A percentile compares a stretch with the other conserved stretches of the same genome.
These are phyloP conservation scores for Sebastes ruberrimus DNA, from an alignment of 2,797 vertebrate species.

Conservation along the genomic window DNA sequence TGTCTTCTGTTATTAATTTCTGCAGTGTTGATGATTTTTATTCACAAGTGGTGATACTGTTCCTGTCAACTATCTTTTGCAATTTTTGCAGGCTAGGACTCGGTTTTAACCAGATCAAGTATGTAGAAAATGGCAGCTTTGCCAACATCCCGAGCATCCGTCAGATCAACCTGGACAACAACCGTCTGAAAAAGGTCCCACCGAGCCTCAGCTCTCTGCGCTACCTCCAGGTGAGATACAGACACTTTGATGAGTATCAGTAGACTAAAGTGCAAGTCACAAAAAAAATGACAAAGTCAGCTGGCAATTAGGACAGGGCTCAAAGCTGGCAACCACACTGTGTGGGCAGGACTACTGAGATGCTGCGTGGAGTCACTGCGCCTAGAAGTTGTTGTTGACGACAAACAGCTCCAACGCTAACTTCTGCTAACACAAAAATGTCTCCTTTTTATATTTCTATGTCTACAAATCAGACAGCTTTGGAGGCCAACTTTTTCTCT, in stretches of 20 bases:
- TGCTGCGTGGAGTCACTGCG: neutral
- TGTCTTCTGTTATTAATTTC: neutral
- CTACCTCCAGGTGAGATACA: conserved; percentile 89
- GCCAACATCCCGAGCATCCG: conserved; percentile 87
- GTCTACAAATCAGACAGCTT: neutral
- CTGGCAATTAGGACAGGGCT: neutral
- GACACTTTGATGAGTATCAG: neutral
- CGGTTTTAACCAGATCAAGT: conserved; percentile 94
- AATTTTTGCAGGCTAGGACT: conserved; percentile 88
- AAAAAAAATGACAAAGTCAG: neutral
- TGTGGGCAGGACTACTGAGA: neutral
- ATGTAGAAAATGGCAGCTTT: conserved; percentile 94
- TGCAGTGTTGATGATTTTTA: neutral
- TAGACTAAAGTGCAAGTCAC: neutral
- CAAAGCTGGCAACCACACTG: neutral
- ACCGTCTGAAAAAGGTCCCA: conserved; percentile 93
- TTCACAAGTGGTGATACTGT: neutral
- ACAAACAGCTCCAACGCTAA: neutral
- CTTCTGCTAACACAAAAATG: neutral
- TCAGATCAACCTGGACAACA: conserved; percentile 94
- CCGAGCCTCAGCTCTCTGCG: conserved; percentile 88
- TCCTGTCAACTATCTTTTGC: neutral
- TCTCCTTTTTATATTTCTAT: neutral
- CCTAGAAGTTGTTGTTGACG: neutral
- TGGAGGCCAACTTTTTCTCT: neutral